Base-by-base conservation (phyloP, 2,888 invertebrate genomes). In the Sphaerophoria taeniata region DNA sequence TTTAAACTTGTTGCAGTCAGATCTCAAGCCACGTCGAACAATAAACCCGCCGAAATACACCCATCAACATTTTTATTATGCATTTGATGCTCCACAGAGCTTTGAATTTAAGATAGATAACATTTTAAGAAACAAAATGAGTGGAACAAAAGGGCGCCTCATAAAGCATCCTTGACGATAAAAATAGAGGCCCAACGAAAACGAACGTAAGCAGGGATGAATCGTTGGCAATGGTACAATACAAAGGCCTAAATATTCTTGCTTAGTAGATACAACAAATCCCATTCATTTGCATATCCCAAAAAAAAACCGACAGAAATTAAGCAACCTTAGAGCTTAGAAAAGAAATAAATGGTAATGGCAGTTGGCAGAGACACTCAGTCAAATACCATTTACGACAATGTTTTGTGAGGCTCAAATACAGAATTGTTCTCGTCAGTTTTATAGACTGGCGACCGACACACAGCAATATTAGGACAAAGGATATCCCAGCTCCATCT, bases 61-160 rank as follows among this genome's bases (percentile, higher is more conserved):
- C 67, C 24, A 31, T 39, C n/a, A 0, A 6, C 67, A n/a, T 16
- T 53, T 39, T 67, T 69, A 70, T 14, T 65, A 55, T 45, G 58
- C 53, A 77, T 45, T 60, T 69, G 51, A 34, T 70, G 45, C 61
- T 74, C 43, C 63, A 16, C 16, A 51, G 49, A 58, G 72, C 71
- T 71, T 63, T 63, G 60, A 14, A 67, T 71, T 63, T 53, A 39
- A n/a, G n/a, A 55, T 24, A 24, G 56, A 56, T 49, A 31, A 70
- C 56, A 65, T 58, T 75, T 75, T 36, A 65, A 58, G 75, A 58
- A 63, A 81, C 45, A 70, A 71, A 75, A 70, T 58, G 70, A 70
- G 65, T 58, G 49, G 49, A 81, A 75, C 56, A 65, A 58, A 63
- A 63, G 47, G 5, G 47, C 24, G 33, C 33, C 51, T 61, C 39